Conservation (phyloP, 2,797 vertebrate species). For the Anableps anableps region DNA sequence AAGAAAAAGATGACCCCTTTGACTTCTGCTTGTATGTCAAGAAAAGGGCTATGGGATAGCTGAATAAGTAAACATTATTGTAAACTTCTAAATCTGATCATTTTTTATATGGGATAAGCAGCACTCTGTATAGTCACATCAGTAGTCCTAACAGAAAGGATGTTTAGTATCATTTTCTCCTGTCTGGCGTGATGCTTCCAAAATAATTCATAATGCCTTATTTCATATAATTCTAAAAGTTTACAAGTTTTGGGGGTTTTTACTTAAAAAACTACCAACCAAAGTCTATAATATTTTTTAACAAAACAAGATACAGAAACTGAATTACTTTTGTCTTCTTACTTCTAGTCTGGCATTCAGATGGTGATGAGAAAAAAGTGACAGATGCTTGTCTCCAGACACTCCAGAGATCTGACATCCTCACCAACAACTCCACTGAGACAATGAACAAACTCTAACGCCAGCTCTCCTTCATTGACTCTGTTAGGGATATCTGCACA, state of each 20-base stretch:
- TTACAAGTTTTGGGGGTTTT: background rate
- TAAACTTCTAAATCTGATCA: background rate
- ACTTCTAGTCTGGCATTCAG: constrained; percentile 43
- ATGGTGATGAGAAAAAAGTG: constrained; percentile 57
- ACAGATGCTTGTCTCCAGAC: constrained; percentile 66
- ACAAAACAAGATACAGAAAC: constrained; percentile 12
- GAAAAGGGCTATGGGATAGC: background rate
- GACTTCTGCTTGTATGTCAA: background rate
- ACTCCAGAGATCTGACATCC: constrained; percentile 42
- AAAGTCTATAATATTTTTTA: constrained; percentile 8
- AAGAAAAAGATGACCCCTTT: background rate
- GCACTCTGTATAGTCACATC: background rate
- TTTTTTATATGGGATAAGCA: background rate
- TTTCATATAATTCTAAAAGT: background rate
- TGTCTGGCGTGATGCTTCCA: background rate
- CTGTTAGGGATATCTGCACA: constrained; percentile 56
- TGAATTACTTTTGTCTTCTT: constrained; percentile 3
- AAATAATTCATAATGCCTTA: background rate
- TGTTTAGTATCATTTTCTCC: background rate
- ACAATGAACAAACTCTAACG: constrained; percentile 44
- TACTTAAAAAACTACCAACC: background rate
- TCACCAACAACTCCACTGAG: constrained; percentile 48
- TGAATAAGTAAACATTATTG: background rate
- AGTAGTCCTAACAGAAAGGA: background rate
- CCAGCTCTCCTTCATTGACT: constrained; percentile 63